Evolutionary conservation across 2,113 vertebrate species (phyloP).

Genomic region (Oriolus oriolus): DNA sequence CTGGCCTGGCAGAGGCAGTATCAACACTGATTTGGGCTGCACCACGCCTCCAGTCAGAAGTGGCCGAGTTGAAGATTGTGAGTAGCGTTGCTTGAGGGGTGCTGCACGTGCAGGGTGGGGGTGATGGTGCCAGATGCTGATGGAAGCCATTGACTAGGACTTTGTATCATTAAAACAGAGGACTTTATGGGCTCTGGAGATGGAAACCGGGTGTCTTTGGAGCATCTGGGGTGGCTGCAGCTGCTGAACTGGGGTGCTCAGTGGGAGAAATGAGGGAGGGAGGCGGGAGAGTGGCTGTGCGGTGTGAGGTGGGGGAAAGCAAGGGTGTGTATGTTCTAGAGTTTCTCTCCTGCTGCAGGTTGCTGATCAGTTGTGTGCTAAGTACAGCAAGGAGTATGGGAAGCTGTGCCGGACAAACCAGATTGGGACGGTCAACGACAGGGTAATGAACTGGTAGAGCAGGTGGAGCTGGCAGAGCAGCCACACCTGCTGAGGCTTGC

Average conservation of each 20-base stretch:
- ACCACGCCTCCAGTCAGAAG: slow-evolving; percentile 91
- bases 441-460: slow-evolving; percentile 71
- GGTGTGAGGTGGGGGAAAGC: background rate
- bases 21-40: slow-evolving; percentile 97
- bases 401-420: slow-evolving; percentile 97
- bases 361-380: slow-evolving; percentile 94
- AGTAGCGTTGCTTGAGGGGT: slow-evolving; percentile 54
- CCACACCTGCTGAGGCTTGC: background rate
- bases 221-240: background rate
- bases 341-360: slow-evolving; percentile 75
- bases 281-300: background rate
- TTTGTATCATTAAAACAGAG: background rate
- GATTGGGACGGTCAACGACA: slow-evolving; percentile 95
- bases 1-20: slow-evolving; percentile 92
- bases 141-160: background rate
- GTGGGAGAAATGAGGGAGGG: background rate
- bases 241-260: background rate
- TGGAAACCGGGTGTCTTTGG: background rate
- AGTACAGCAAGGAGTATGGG: slow-evolving; percentile 98
- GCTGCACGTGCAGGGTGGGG: accelerated
- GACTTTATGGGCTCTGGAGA: background rate
- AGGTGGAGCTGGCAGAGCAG: background rate
- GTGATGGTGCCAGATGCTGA: background rate
- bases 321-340: background rate
- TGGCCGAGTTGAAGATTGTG: slow-evolving; percentile 90